These are phyloP conservation scores for Colinus virginianus DNA, from an alignment of 2,113 vertebrate genomes.

Conservation along the genomic window DNA sequence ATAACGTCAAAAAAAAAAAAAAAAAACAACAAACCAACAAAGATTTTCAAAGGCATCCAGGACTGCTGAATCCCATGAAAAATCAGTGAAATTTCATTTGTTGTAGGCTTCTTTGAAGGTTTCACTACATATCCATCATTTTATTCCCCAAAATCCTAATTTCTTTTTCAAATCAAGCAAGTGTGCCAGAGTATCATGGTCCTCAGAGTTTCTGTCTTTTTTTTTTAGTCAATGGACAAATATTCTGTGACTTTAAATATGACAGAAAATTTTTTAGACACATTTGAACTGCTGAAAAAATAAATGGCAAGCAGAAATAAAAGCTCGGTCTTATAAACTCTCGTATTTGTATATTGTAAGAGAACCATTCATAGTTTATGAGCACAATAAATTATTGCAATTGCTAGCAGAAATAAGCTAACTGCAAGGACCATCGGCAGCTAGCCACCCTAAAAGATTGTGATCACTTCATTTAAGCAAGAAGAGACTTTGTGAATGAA, in stretches of 20 bases:
- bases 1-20: not conserved
- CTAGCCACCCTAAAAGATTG: not conserved
- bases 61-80: not conserved
- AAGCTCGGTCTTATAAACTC: not conserved
- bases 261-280: not conserved
- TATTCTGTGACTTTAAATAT: not conserved
- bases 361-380: not conserved
- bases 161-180: not conserved
- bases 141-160: not conserved
- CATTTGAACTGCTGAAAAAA: not conserved
- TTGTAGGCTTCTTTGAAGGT: not conserved
- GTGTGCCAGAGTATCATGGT: not conserved
- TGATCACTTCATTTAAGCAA: not conserved
- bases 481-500: not conserved
- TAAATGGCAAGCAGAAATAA: not conserved
- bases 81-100: fast-evolving
- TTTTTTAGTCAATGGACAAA: not conserved
- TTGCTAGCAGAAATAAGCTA: slow-evolving; percentile 7
- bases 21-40: not conserved
- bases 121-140: not conserved
- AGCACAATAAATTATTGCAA: not conserved
- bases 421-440: not conserved
- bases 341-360: not conserved
- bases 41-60: not conserved
- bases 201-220: not conserved